Conservation (phyloP, 2,888 invertebrate genomes). For the Drosophila infuscata region DNA sequence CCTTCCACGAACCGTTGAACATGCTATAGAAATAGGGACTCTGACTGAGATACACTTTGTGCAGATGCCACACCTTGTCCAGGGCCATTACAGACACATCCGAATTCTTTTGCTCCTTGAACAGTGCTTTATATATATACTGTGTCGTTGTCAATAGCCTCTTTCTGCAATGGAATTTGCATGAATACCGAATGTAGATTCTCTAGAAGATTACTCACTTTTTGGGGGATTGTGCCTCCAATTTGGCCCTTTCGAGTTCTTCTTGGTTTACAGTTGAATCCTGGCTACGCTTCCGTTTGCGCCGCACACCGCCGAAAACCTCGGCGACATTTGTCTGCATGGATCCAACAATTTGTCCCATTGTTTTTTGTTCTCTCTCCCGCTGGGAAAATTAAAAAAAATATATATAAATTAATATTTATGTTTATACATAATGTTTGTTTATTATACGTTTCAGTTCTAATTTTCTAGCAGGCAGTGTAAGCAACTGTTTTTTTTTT, state of each 20-base stretch:
- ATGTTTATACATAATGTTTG: background rate
- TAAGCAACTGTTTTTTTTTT: background rate
- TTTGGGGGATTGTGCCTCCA: slow-evolving; percentile 86
- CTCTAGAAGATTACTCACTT: slow-evolving; percentile 84
- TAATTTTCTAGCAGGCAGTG: background rate
- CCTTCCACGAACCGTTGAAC: slow-evolving; percentile 92
- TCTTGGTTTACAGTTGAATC: slow-evolving; percentile 64
- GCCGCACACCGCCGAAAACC: slow-evolving; percentile 85
- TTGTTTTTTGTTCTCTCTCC: slow-evolving; percentile 51
- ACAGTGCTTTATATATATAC: slow-evolving; percentile 92
- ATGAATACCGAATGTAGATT: background rate
- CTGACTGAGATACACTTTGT: slow-evolving; percentile 92
- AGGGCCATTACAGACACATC: slow-evolving; percentile 91
- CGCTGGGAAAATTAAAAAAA: background rate
- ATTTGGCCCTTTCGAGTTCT: slow-evolving; percentile 85
- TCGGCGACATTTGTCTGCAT: slow-evolving; percentile 85
- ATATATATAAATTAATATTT: background rate
- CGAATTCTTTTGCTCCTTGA: slow-evolving; percentile 90
- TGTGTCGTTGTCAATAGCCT: slow-evolving; percentile 90
- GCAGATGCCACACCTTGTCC: slow-evolving; percentile 90
- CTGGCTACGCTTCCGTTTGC: slow-evolving; percentile 86
- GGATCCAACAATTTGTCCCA: slow-evolving; percentile 85
- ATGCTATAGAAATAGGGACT: slow-evolving; percentile 92
- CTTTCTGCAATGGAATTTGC: slow-evolving; percentile 83
- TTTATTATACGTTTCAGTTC: background rate